A percentile compares a stretch with the other conserved stretches of the same genome.
Conservation (phyloP, 2,113 vertebrate species). For the Cercocebus atys region DNA sequence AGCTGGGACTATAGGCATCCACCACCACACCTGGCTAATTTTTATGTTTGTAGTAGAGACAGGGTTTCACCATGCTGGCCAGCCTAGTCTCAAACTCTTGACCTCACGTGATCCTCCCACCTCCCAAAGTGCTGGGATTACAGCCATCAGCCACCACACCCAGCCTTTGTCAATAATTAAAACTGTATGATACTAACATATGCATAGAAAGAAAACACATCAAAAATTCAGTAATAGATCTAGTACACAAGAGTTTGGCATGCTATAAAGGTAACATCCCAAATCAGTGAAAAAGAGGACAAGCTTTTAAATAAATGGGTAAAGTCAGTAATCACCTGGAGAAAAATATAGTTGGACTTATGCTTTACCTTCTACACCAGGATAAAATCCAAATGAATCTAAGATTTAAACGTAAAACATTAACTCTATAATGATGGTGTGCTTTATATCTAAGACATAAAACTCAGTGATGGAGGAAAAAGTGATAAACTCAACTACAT, state of each 20-base stretch:
- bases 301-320: background rate
- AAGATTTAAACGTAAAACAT: background rate
- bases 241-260: background rate
- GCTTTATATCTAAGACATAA: background rate
- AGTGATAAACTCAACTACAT: background rate
- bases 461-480: background rate
- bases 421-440: background rate
- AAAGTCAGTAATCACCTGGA: background rate
- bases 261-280: background rate
- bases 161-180: background rate
- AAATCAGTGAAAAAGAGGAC: background rate
- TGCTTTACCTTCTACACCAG: background rate
- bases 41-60: no score
- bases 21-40: no score
- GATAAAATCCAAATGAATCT: background rate
- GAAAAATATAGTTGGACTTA: background rate
- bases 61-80: no score
- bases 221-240: background rate
- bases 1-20: no score
- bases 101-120: no score
- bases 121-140: no score
- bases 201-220: background rate
- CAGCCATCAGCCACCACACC: no score
- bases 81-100: no score
- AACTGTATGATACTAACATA: background rate